Evolutionary conservation across 2,797 vertebrate species (phyloP), one percentile per base, ranked within the genome.

Genomic region (Coendou prehensilis): DNA sequence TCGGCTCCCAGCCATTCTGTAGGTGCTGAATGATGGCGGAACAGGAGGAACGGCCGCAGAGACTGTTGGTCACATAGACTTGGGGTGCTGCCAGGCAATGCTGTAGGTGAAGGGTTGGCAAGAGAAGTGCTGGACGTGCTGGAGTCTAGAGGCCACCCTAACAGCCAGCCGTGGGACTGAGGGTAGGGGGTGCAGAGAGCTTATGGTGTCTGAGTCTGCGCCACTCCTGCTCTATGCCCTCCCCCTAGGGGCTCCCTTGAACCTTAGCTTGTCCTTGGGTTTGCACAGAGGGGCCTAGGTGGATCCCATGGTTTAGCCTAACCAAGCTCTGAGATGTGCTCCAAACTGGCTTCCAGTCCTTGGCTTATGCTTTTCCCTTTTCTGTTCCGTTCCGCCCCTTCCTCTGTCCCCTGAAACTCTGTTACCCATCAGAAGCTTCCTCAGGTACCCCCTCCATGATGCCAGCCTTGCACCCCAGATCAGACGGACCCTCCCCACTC

Each of bases 1-100:
- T 87, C 52, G 26, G 81, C 64, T 52, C 22, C 69, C 20, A 76
- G 54, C 84, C 90, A 33, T 96, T 85, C 59, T 69, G 92, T 17
- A 52, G 85, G 85, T 79, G 82, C 67, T 78, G 87, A 85, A 37
- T 50, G 71, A 28, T n/a, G 54, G 26, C 0, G n/a, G 81, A 89
- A 64, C 13, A 52, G 50, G 22, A 75, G 54, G 81, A 80, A 26
- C 64, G 45, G 71, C 41, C 47, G 5, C 15, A 6, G 78, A 75
- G 41, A 52, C 28, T 20, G 15, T 11, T 1, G 33, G 26, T 69
- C 15, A 33, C 30, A 11, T 33, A 76, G 87, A 41, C 30, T 22
- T 23, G 78, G 63, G 63, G 52, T 89, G 76, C 57, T 11, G 33
- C 61, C 41, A 2, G 33, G n/a, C 0, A 9, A 1, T 17, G 1